Conservation (phyloP, 1,140 invertebrate species). For the Muscidifurax raptorellus region DNA sequence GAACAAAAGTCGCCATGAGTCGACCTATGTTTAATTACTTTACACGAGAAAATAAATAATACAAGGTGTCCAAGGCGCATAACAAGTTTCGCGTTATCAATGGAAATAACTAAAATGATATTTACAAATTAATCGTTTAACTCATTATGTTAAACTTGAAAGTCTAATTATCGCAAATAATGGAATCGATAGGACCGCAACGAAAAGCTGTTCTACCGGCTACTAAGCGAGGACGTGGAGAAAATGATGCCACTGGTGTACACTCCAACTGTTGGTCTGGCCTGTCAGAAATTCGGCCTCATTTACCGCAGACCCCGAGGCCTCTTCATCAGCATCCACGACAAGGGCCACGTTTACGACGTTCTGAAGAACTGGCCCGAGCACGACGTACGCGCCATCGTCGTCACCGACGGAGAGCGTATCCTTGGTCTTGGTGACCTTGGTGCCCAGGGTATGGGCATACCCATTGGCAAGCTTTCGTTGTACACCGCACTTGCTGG, state of each 20-base stretch:
- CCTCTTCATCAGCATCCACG: conserved; percentile 97
- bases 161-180: not conserved
- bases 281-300: conserved; percentile 97
- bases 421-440: conserved; percentile 95
- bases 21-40: no score
- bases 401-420: conserved; percentile 95
- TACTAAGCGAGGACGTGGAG: conserved; percentile 91
- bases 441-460: conserved; percentile 96
- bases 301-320: conserved; percentile 94
- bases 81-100: no score
- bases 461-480: conserved; percentile 93
- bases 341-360: conserved; percentile 93
- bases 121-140: no score
- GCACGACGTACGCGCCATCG: conserved; percentile 90
- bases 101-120: no score
- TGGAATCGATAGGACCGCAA: conserved; percentile 83
- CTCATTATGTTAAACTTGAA: no score
- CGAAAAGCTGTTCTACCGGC: conserved; percentile 94
- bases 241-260: conserved; percentile 94
- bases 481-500: conserved; percentile 94
- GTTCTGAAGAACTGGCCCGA: conserved; percentile 92
- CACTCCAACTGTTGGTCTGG: conserved; percentile 93
- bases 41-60: no score
- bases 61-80: no score
- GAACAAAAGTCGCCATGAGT: no score